Base-by-base conservation (phyloP, 2,888 invertebrate species). In the Drosophila histrio region DNA sequence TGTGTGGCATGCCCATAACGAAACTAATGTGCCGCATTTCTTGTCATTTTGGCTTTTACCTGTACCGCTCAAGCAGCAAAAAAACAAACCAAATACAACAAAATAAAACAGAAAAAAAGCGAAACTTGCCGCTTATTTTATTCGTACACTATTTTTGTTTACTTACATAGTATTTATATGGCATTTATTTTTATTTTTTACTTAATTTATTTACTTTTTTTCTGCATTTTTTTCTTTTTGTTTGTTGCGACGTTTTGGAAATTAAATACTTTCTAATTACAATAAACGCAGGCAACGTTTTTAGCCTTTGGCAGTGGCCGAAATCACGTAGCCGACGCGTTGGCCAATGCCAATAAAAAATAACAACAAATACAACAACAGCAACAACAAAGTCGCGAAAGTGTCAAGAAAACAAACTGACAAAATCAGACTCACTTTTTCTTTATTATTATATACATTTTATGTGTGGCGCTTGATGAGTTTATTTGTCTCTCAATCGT, bases 261-360 rank as follows among this genome's bases (percentile, higher is more conserved):
- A 79, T 88, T 89, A 89, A 87, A 89, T 87, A 89, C 87, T 87
- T 87, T 87, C 87, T 88, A 87, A 87, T 87, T 87, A 87, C 81
- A 89, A 87, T 83, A 77, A 89, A 75, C 78, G 71, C 75, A 73
- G 83, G 68, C 86, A 77, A 61, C 68, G 68, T 54, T 66, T 61
- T 61, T 75, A 72, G 79, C 79, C 79, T 85, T 79, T 79, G 79
- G 79, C 79, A 68, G 77, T 57, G 50, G 50, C 79, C 62, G 65
- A 85, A 83, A 81, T 87, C 81, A 81, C 81, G 81, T 81, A 81
- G 84, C 64, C 80, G 74, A 70, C 74, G 61, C 61, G 65, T 74
- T 68, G 74, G 70, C 87, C 80, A 84, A 71, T 77, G 84, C 77
- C 78, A 83, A 65, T 58, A 62, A 70, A 60, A 71, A 47, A 46